Base-by-base conservation (phyloP, 1,140 invertebrate species). In the Archegozetes longisetosus region DNA sequence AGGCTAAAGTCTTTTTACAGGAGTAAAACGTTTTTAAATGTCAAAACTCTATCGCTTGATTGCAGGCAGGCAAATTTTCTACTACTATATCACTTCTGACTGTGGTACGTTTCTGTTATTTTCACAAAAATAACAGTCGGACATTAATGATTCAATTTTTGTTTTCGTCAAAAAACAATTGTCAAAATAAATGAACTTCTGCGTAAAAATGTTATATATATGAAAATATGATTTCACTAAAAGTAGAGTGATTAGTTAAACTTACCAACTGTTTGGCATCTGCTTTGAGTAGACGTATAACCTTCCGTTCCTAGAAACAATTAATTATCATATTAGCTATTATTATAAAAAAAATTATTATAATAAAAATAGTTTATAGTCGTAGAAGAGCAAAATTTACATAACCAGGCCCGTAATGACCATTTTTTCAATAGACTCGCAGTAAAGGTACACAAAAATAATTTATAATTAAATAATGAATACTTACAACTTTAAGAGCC, bases 401-500 rank as follows among this genome's bases (percentile, higher is more conserved):
- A n/a, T 14, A 14, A 47, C n/a, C 46, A 47, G n/a, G n/a, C 46
- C 14, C 46, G n/a, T n/a, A n/a, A n/a, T n/a, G n/a, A n/a, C n/a
- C n/a, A n/a, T n/a, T n/a, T n/a, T n/a, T n/a, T n/a, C n/a, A n/a
- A n/a, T n/a, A n/a, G n/a, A n/a, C 14, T n/a, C 46, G 46, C 46
- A 47, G 46, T 47, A n/a, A 14, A 14, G 46, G 14, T 47, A n/a
- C 46, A 14, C 14, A 14, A 47, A 47, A 47, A 14, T 14, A 47
- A n/a, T 47, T 47, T n/a, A 14, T 14, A 14, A 14, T 47, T 47
- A 47, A 47, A 47, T 47, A 29, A 28, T 61, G 14, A 20, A 20
- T 4, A 49, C 52, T 24, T 56, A 63, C 62, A 22, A 46, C n/a
- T 53, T 64, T 28, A 27, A 64, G 4, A 12, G 63, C 63, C 23